Evolutionary conservation across 1,140 invertebrate genomes (phyloP).

Genomic region (Harpegnathos saltator): DNA sequence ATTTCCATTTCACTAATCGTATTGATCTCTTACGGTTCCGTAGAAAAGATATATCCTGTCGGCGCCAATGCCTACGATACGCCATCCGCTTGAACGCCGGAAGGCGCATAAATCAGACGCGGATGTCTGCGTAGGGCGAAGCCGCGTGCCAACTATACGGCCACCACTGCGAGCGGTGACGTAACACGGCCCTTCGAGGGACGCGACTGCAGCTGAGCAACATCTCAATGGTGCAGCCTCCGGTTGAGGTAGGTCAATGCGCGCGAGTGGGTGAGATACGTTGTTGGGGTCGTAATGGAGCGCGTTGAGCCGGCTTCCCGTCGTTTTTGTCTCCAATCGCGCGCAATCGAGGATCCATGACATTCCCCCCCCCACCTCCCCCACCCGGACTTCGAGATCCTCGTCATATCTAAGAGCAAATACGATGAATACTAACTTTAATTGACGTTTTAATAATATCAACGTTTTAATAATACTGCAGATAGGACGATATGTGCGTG

Average conservation of each 20-base stretch:
- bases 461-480: background rate
- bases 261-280: constrained; percentile 22
- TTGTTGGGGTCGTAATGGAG: constrained; percentile 24
- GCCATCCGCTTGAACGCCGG: constrained; percentile 24
- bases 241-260: constrained; percentile 48
- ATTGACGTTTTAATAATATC: too few species aligned
- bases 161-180: constrained; percentile 34
- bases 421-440: too few species aligned
- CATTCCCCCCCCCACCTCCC: too few species aligned
- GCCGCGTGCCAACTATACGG: constrained; percentile 35
- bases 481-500: background rate
- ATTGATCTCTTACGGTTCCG: too few species aligned
- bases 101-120: constrained; percentile 36
- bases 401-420: background rate
- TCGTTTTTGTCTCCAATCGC: constrained; percentile 34
- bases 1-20: too few species aligned
- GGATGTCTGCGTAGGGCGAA: constrained; percentile 39
- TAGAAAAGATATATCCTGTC: background rate
- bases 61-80: constrained; percentile 2
- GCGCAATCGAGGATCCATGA: constrained; percentile 5
- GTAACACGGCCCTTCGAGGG: constrained; percentile 52
- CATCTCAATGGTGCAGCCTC: constrained; percentile 40
- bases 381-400: too few species aligned
- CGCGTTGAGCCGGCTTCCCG: background rate
- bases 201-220: constrained; percentile 51